phyloP scores from a whole-genome alignment of 1,140 invertebrate genomes.

The Pseudomyrmex dendroicus region DNA sequence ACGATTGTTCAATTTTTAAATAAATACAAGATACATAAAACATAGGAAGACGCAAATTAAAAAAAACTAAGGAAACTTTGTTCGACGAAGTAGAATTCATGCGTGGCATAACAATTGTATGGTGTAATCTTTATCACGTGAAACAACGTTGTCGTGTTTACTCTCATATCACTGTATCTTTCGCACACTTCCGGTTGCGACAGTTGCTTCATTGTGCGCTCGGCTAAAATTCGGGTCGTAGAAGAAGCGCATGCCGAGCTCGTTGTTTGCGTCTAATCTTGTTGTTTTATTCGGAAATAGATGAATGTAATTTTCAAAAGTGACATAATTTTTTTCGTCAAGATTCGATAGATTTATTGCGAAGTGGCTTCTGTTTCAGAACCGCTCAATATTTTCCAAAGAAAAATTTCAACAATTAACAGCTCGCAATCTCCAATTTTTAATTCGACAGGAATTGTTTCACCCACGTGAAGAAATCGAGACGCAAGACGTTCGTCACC shows the following conservation, averaged over 20 bases:
- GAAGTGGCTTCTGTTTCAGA: no score
- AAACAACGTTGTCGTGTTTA: background rate
- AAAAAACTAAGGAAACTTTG: background rate
- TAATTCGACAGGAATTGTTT: slow-evolving; percentile 17
- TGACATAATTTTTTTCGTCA: background rate
- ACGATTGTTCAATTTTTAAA: no score
- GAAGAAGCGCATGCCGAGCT: slow-evolving; percentile 2
- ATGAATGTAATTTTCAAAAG: background rate
- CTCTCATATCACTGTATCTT: slow-evolving; percentile 57
- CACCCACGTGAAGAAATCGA: background rate
- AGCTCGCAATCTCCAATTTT: background rate
- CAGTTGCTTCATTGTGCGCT: slow-evolving; percentile 34
- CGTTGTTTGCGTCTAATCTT: background rate
- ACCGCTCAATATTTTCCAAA: no score
- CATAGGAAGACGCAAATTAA: background rate
- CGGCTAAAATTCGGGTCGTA: slow-evolving; percentile 33
- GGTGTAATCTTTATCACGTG: slow-evolving; percentile 56
- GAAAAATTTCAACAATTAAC: no score
- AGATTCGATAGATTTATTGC: background rate
- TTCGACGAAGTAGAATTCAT: background rate
- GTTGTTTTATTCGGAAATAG: slow-evolving; percentile 18
- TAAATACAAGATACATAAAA: no score
- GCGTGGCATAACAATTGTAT: background rate
- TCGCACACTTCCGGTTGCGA: slow-evolving; percentile 63
- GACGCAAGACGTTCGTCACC: background rate